Base-by-base conservation (phyloP, 1,140 invertebrate species). In the Zelostemma sp. region DNA sequence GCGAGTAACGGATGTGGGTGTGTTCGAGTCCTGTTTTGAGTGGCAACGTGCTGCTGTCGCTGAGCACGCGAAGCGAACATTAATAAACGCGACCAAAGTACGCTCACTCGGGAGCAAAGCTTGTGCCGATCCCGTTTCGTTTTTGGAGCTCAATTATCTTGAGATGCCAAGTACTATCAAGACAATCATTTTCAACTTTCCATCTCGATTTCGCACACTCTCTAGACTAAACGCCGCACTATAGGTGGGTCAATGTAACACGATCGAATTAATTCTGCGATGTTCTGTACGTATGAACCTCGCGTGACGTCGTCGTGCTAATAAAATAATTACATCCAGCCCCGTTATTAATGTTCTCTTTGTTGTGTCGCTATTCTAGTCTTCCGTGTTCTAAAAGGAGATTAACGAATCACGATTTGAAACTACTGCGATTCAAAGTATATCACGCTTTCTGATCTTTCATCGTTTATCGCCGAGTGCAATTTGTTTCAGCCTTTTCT, bases 321-420 rank as follows among this genome's bases (percentile, higher is more conserved):
- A 80, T 80, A 79, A 80, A 80, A 77, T 80, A 78, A 79, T 80
- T 76, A 76, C 72, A 72, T 60, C 51, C 60, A 57, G 25, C 31
- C 31, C n/a, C 15, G 67, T 76, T 78, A 79, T 81, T 80, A 78
- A 78, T 77, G 68, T 60, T 16, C 12, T 17, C 18, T 25, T 48
- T 21, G 46, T 14, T 28, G 4, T 6, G 31, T 40, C 21, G 17
- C 9, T 64, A 60, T 64, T 69, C 55, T 55, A 64, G 50, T 60
- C 50, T 14, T 8, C 11, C 9, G 31, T 35, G 45, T 45, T 61
- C 46, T 56, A 63, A 55, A 60, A 38, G 19, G 35, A 59, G 63
- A 74, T 76, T 69, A 69, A 69, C 64, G 53, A 53, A 72, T 61
- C 49, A 8, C 49, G 43, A 56, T 61, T 45, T 28, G 16, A 2